These are phyloP conservation scores for Hirtodrosophila trivittata DNA, from an alignment of 2,888 invertebrate species.

Conservation along the genomic window DNA sequence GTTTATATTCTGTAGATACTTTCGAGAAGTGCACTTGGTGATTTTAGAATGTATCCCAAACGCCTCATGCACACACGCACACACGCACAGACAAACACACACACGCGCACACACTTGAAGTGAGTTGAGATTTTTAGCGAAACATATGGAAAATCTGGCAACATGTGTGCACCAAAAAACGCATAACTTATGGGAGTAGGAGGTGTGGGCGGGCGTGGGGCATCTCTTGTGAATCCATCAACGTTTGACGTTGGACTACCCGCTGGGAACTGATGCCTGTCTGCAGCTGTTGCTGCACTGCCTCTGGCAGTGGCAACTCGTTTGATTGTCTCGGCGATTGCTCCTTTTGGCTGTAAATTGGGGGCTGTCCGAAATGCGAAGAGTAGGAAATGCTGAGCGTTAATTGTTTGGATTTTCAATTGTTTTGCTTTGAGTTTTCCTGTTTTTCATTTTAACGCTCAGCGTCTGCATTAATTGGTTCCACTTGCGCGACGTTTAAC, in stretches of 20 bases:
- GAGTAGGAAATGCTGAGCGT: slow-evolving; percentile 50
- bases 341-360: slow-evolving; percentile 27
- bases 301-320: too few relatives aligned
- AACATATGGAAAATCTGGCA: slow-evolving; percentile 67
- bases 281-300: slow-evolving; percentile 3
- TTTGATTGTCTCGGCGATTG: too few relatives aligned
- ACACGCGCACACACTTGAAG: background rate
- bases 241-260: slow-evolving; percentile 24
- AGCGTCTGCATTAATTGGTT: slow-evolving; percentile 66
- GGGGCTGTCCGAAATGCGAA: slow-evolving; percentile 18
- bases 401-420: slow-evolving; percentile 50
- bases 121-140: slow-evolving; percentile 25
- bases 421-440: slow-evolving; percentile 56
- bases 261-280: slow-evolving; percentile 21
- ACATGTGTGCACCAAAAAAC: slow-evolving; percentile 50
- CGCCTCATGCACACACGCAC: slow-evolving; percentile 8
- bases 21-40: slow-evolving; percentile 46
- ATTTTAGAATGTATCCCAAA: slow-evolving; percentile 15
- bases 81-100: slow-evolving; percentile 1
- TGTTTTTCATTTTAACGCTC: slow-evolving; percentile 25
- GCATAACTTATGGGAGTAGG: slow-evolving; percentile 17
- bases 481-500: slow-evolving; percentile 68
- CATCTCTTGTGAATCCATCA: slow-evolving; percentile 42
- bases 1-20: slow-evolving; percentile 21
- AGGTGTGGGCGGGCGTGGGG: too few relatives aligned